Percentiles rank a stretch among this genome's conserved stretches.
Evolutionary conservation across 2,888 invertebrate species (phyloP).

Genomic region (Adela reaumurella): DNA sequence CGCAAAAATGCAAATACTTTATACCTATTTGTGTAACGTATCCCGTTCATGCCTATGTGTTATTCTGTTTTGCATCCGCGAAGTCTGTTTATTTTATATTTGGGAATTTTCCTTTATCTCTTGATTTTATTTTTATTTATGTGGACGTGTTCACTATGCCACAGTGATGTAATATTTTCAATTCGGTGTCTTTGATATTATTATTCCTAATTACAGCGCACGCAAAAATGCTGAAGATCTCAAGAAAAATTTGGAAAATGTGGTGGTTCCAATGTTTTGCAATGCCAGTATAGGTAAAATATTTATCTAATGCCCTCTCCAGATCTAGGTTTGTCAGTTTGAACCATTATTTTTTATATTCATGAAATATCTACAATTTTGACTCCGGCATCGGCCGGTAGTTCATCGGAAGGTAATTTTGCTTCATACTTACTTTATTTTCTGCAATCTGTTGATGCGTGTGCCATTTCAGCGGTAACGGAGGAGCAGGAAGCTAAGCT

Average conservation of each 20-base stretch:
- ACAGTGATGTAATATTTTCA: slow-evolving; percentile 21
- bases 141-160: neutral
- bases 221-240: slow-evolving; percentile 93
- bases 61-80: too few relatives aligned
- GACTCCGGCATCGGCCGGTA: neutral
- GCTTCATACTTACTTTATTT: too few relatives aligned
- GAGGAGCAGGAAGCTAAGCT: slow-evolving; percentile 89
- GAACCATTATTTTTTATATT: neutral
- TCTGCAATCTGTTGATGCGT: too few relatives aligned
- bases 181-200: slow-evolving; percentile 51
- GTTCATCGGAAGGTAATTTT: neutral
- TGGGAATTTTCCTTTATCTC: too few relatives aligned
- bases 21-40: too few relatives aligned
- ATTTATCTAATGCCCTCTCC: slow-evolving; percentile 53
- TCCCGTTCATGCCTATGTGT: too few relatives aligned
- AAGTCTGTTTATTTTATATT: too few relatives aligned
- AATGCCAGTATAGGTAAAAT: slow-evolving; percentile 77
- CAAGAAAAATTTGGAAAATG: slow-evolving; percentile 89
- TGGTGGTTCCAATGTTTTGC: slow-evolving; percentile 98
- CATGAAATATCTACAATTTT: neutral
- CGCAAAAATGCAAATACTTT: too few relatives aligned
- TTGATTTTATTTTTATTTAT: too few relatives aligned
- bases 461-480: slow-evolving; percentile 66
- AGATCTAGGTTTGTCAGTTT: slow-evolving; percentile 37
- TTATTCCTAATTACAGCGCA: slow-evolving; percentile 73